Evolutionary conservation across 2,888 invertebrate genomes (phyloP), one percentile per base, ranked within the genome.

Genomic region (Scaptomyza flava): DNA sequence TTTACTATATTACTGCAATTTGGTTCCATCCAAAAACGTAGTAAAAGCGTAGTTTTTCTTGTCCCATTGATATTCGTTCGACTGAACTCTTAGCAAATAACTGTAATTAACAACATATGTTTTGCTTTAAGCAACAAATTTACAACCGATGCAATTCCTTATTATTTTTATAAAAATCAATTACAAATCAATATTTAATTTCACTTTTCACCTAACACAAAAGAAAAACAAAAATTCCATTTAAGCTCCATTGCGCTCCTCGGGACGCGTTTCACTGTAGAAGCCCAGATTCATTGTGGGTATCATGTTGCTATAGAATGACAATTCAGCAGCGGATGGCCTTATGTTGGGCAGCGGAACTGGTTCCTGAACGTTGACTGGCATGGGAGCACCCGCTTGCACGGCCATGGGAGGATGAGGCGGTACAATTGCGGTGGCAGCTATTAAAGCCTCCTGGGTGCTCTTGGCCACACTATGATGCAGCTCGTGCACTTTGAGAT

Each of bases 241-340:
- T 72, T 14, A 73, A 31, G 36, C 9, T 27, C 73, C 72, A 56
- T 79, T 83, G 58, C 77, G 82, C 41, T 91, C 91, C 64, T 91
- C 92, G 9, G 91, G 89, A 6, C 89, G 87, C 2, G 91, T 90
- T 68, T 91, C 91, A 66, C 91, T 91, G 59, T 91, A 91, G 52
- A 91, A 91, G 0, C 91, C 91, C 30, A 91, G 63, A 73, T 90
- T 90, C 91, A 91, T 91, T 0, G 90, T 91, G 1, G 91, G 90
- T 33, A 90, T 86, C 87, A 90, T 83, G 64, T 90, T 90, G 63
- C 90, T 90, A 50, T 87, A 90, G 63, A 90, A 90, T 2, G 85
- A 82, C 20, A 90, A 61, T 30, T 91, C 91, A 1, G 89, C 76
- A 0, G 83, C 79, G 17, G 87, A 75, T 2, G 90, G 81, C 6